Evolutionary conservation across 2,888 invertebrate species (phyloP).

Genomic region (Monopis laevigella): DNA sequence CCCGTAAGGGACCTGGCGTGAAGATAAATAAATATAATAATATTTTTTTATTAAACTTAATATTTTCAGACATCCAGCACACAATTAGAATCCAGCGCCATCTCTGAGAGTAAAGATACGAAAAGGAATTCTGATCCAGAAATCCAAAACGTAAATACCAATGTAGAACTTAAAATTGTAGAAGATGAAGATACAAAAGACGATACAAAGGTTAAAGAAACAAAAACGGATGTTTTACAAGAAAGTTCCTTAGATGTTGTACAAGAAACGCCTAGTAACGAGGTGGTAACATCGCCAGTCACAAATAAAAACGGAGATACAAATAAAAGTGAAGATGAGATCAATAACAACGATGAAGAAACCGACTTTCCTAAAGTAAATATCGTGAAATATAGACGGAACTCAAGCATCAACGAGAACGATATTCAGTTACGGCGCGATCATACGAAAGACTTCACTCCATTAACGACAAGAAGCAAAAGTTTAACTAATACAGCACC

Average conservation of each 20-base stretch:
- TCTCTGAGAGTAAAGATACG: conserved; percentile 22
- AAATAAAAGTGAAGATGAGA: conserved; percentile 2
- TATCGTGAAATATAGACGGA: conserved; percentile 49
- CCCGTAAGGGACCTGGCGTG: too few relatives aligned
- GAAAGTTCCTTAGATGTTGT: neutral
- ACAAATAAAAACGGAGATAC: neutral
- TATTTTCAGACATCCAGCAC: conserved; percentile 5
- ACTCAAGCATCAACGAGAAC: conserved; percentile 56
- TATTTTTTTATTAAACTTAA: too few relatives aligned
- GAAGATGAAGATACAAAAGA: conserved; percentile 47
- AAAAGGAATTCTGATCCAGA: conserved; percentile 32
- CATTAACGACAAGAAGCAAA: conserved; percentile 48
- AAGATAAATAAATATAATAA: too few relatives aligned
- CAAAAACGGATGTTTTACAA: neutral
- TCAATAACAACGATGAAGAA: conserved; percentile 12
- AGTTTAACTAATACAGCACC: conserved; percentile 43
- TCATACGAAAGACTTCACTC: conserved; percentile 52
- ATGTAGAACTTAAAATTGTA: conserved; percentile 55
- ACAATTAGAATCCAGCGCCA: conserved; percentile 11
- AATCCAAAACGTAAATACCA: conserved; percentile 42
- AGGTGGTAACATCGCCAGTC: neutral
- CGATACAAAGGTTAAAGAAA: neutral
- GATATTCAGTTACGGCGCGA: conserved; percentile 50
- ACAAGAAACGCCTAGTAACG: neutral
- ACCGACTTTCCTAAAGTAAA: conserved; percentile 42